Base-by-base conservation (phyloP, 2,797 vertebrate species). In the Poecile montanus region DNA sequence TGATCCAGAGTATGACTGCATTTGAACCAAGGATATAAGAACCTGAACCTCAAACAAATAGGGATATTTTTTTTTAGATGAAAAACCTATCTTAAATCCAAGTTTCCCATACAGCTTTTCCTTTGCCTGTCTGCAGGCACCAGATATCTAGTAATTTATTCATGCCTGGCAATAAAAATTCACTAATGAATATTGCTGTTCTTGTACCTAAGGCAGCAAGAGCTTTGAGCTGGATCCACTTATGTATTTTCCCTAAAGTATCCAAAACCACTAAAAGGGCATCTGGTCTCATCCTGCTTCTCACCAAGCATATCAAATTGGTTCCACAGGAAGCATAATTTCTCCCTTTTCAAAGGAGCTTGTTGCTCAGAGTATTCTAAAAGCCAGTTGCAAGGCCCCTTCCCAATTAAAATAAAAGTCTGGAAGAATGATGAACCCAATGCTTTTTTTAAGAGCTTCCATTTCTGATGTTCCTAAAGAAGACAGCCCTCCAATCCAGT, bases 91-190 rank as follows among this genome's bases (percentile, higher is more conserved):
- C 76, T 93, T 70, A 93, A 94, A 93, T 93, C 38, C 85, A 95
- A 36, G 42, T 88, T 88, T 79, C 63, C 38, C 53, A 67, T 80
- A 62, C 32, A 94, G 42, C 32, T 89, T 88, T 85, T 81, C 38
- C 40, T 94, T 86, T 93, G 50, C 63, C 48, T 94, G 48, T 86
- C 85, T 94, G 82, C 88, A 84, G 42, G 63, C 83, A 89, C 29
- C 48, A 92, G 86, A 94, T 92, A 95, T 71, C 44, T 84, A 82
- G 57, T 54, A 91, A 95, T 94, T 91, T 90, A 90, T 94, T 92
- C 92, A 92, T 87, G 75, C 26, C 53, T 89, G 53, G 58, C 70
- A 87, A 85, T 87, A 92, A 93, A 93, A 95, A 87, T 45, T 84
- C 71, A 36, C 66, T 88, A 82, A 85, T 95, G 81, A 79, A 70